phyloP scores from a whole-genome alignment of 2,113 vertebrate genomes.

The Datnioides undecimradiatus region DNA sequence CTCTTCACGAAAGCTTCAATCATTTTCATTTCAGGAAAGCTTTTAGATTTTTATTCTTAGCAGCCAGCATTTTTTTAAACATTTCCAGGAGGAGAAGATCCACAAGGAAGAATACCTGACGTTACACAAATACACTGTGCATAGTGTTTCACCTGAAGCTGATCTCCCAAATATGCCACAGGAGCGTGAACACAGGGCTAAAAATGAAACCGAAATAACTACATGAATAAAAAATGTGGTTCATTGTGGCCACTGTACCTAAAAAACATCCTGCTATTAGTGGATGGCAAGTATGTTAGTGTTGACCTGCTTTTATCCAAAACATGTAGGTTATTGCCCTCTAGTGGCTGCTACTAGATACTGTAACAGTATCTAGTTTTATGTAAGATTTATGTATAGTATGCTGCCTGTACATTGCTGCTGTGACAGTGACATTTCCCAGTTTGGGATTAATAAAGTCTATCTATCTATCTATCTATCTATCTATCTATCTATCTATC shows the following conservation, averaged over 20 bases:
- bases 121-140: neutral
- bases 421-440: too few species aligned
- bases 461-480: too few species aligned
- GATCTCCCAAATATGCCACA: neutral
- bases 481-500: too few species aligned
- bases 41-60: neutral
- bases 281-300: too few species aligned
- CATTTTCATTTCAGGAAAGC: neutral
- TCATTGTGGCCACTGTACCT: neutral
- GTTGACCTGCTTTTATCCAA: neutral
- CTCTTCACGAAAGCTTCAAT: neutral
- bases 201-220: neutral
- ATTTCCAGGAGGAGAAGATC: neutral
- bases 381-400: too few species aligned
- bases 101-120: neutral
- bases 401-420: too few species aligned
- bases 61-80: neutral
- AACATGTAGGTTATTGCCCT: conserved; percentile 1
- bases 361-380: too few species aligned
- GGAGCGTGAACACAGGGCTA: neutral
- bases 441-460: too few species aligned
- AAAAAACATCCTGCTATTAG: conserved; percentile 10
- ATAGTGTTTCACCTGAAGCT: neutral
- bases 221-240: neutral
- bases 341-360: neutral